Base-by-base conservation (phyloP, 2,113 vertebrate species). In the Vicugna pacos region DNA sequence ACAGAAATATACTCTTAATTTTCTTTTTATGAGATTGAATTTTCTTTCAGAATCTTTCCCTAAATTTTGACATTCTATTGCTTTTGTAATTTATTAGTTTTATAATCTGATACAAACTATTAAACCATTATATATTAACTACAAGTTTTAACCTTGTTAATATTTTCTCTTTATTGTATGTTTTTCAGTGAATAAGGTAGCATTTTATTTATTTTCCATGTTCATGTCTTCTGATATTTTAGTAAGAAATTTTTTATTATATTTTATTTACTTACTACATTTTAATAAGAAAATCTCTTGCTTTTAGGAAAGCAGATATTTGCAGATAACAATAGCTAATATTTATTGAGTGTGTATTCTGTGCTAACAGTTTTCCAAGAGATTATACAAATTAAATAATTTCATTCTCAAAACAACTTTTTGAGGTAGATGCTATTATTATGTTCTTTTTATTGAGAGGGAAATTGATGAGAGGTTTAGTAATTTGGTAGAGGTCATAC, bases 171-270 rank as follows among this genome's bases (percentile, higher is more conserved):
- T 52, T 72, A 15, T 52, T 32, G 30, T 73, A 22, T 91, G 26
- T 85, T 60, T 96, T 11, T 92, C 48, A 70, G 30, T 89, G 24
- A 87, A 89, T 79, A 46, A 93, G 8, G 20, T 83, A 86, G 26
- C 35, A 62, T 95, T 94, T 77, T 73, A 72, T 62, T 96, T 67
- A 70, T 96, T 98, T 94, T 69, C 35, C 13, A 83, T 15, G 30
- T 93, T 42, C 16, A 38, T 64, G 12, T 69, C 14, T 82, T 79
- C 52, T 91, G 16, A 85, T 94, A 58, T 80, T 72, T 72, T 80
- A 64, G 60, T 64, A 50, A 48, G 24, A 54, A 28, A 12, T 70
- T 56, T 85, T 8, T 72, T 56, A 35, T 32, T 77, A 50, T 62
- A 52, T 82, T 26, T 72, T 73, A 46, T 50, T 64, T 82, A 35